Percentiles rank a stretch among this genome's conserved stretches.
Conservation (phyloP, 2,797 vertebrate species). For the Helarctos malayanus region DNA sequence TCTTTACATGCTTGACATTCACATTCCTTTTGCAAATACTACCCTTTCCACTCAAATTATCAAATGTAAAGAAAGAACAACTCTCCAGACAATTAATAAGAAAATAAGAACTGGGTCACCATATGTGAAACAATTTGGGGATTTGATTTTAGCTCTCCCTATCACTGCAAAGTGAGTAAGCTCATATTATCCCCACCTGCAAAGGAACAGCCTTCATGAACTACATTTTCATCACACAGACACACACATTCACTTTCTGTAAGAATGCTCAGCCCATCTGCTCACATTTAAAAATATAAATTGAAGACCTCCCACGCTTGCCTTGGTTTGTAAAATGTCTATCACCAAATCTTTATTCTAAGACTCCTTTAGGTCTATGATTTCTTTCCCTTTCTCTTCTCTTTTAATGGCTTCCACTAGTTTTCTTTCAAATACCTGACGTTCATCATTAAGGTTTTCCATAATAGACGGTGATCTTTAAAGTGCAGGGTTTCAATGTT, state of each 20-base stretch:
- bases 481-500: background rate
- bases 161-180: constrained; percentile 74
- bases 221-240: constrained; percentile 79
- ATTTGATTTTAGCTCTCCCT: constrained; percentile 69
- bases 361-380: constrained; percentile 57
- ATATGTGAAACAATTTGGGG: constrained; percentile 72
- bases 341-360: constrained; percentile 81
- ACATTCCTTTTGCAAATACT: constrained; percentile 46
- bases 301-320: constrained; percentile 82
- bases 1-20: constrained; percentile 18
- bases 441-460: background rate
- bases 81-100: constrained; percentile 64
- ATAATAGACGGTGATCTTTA: background rate
- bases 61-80: constrained; percentile 62
- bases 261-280: constrained; percentile 84
- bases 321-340: constrained; percentile 85
- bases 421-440: constrained; percentile 20
- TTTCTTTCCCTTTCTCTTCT: constrained; percentile 60
- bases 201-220: constrained; percentile 85
- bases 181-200: constrained; percentile 80
- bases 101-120: constrained; percentile 81
- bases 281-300: constrained; percentile 86
- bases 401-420: constrained; percentile 42
- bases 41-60: constrained; percentile 52
- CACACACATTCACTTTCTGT: constrained; percentile 82